Conservation (phyloP, 1,140 invertebrate genomes). For the Armadillidium nasatum region DNA sequence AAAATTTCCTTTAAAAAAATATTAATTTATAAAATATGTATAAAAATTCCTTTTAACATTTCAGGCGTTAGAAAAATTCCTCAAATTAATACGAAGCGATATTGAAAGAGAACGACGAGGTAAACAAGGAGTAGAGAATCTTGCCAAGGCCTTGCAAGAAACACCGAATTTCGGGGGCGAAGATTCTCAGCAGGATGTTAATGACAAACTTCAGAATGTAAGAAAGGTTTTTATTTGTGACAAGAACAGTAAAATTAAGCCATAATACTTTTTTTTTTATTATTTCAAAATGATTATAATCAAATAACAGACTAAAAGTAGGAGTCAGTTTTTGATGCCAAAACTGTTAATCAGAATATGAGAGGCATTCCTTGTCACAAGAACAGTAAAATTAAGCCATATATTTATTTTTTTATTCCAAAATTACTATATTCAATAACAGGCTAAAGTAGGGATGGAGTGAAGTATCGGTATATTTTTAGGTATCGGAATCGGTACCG, state of each 20-base stretch:
- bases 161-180: constrained; percentile 82
- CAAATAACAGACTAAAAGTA: too few species aligned
- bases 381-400: too few species aligned
- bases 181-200: constrained; percentile 85
- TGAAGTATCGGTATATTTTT: too few species aligned
- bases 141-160: constrained; percentile 83
- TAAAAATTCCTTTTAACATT: constrained; percentile 50
- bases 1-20: too few species aligned
- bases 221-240: constrained; percentile 45
- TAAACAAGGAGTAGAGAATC: constrained; percentile 77
- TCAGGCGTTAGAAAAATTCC: constrained; percentile 67
- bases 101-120: constrained; percentile 78
- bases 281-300: neutral
- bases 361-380: too few species aligned
- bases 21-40: neutral
- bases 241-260: neutral
- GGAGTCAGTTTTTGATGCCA: too few species aligned
- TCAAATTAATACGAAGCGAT: constrained; percentile 76
- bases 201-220: constrained; percentile 85
- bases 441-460: too few species aligned
- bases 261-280: constrained; percentile 8
- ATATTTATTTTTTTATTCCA: too few species aligned
- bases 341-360: too few species aligned
- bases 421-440: too few species aligned
- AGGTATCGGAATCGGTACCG: too few species aligned